A percentile compares a stretch with the other conserved stretches of the same genome.
phyloP scores from a whole-genome alignment of 2,113 vertebrate genomes.

The Triplophysa rosa region DNA sequence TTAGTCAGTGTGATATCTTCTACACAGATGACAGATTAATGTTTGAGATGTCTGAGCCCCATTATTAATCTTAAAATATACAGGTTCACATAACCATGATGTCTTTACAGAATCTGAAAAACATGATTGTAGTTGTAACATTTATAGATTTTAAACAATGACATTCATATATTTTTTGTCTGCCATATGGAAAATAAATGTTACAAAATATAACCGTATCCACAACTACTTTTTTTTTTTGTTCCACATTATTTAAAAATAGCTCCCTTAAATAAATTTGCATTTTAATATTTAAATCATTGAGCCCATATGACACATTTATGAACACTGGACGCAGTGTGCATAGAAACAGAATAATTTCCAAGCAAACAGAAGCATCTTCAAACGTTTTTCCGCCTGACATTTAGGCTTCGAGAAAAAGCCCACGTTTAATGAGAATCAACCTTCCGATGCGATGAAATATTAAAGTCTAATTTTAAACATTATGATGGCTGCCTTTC shows the following conservation, averaged over 20 bases:
- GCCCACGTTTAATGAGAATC: slow-evolving; percentile 86
- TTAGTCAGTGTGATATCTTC: too few species aligned
- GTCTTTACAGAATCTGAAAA: too few species aligned
- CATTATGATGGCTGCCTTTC: slow-evolving; percentile 85
- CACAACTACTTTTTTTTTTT: too few species aligned
- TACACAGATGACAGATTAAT: too few species aligned
- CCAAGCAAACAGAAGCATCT: slow-evolving; percentile 50
- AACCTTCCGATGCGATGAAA: slow-evolving; percentile 86
- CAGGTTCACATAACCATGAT: too few species aligned
- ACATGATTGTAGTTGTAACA: too few species aligned
- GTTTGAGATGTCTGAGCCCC: too few species aligned
- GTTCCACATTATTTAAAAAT: background rate
- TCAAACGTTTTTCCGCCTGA: slow-evolving; percentile 77
- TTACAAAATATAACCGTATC: too few species aligned
- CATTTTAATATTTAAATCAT: slow-evolving; percentile 17
- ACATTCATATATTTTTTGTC: too few species aligned
- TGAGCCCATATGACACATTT: slow-evolving; percentile 5
- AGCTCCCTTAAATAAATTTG: background rate
- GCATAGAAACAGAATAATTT: slow-evolving; percentile 39
- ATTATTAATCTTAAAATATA: too few species aligned
- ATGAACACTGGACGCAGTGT: slow-evolving; percentile 12
- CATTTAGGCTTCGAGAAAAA: slow-evolving; percentile 84
- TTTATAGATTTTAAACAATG: too few species aligned
- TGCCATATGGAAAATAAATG: too few species aligned
- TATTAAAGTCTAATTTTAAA: slow-evolving; percentile 94